Evolutionary conservation across 2,888 invertebrate genomes (phyloP), one percentile per base, ranked within the genome.

Genomic region (Panzeria rudis): DNA sequence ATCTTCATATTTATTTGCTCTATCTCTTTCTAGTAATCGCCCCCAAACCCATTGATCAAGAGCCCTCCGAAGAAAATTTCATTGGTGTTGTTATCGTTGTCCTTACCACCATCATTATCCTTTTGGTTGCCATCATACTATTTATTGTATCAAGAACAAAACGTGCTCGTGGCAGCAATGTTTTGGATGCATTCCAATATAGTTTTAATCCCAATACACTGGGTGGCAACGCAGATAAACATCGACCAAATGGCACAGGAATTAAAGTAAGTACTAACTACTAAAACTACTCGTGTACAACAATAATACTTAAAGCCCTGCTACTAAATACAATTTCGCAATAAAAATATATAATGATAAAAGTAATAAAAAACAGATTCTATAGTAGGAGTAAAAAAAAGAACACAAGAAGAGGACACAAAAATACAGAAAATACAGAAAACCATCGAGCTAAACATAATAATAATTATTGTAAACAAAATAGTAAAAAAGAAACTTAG

Each of bases 61-160:
- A 94, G 87, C 93, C 94, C 82, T 90, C 89, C 84, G 94, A 93
- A 89, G 94, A 94, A 89, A 94, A 95, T 90, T 92, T 92, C 88
- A 95, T 95, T 88, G 95, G 95, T 81, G 93, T 95, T 88, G 94
- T 96, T 89, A 95, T 96, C 89, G 95, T 95, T 83, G 94, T 95
- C 79, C 93, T 96, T 89, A 95, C 95, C 73, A 95, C 95, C 66
- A 95, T 96, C 89, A 95, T 96, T 90, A 93, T 96, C 82, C 93
- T 96, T 89, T 94, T 96, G 86, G 94, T 95, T 84, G 95, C 94
- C 75, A 95, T 95, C 79, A 95, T 96, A 89, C 93, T 94, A 87
- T 95, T 96, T 92, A 95, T 96, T 92, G 94, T 95, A 88, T 94
- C 95, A 88, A 93, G 95, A 87, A 95, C 95, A 90, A 94, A 95